A percentile compares a stretch with the other conserved stretches of the same genome.
These are phyloP conservation scores for Chionis minor DNA, from an alignment of 2,113 vertebrate genomes.

Conservation along the genomic window DNA sequence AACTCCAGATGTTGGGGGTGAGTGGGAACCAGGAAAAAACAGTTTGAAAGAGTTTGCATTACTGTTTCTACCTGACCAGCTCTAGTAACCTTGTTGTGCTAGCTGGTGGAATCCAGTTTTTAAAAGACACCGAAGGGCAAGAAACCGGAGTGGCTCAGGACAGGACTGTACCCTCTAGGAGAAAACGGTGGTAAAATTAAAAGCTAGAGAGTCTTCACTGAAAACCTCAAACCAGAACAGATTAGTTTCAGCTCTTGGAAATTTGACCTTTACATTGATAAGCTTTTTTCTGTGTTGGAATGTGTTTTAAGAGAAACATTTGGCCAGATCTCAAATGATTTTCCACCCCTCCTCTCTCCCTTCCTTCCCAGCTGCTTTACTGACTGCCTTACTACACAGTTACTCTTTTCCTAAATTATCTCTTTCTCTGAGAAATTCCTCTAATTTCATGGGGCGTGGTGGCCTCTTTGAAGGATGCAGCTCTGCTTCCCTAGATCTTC, in stretches of 20 bases:
- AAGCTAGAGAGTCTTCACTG: not conserved
- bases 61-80: not conserved
- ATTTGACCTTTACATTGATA: not conserved
- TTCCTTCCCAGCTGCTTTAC: not conserved
- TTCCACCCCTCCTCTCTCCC: not conserved
- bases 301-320: not conserved
- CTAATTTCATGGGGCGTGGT: not conserved
- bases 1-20: not conserved
- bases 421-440: not conserved
- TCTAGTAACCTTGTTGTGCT: not conserved
- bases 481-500: not conserved
- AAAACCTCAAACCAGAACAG: not conserved
- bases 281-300: not conserved
- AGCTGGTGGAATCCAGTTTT: not conserved
- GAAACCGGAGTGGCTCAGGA: not conserved
- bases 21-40: not conserved
- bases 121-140: not conserved
- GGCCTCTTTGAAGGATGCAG: not conserved
- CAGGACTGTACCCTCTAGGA: not conserved
- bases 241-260: not conserved
- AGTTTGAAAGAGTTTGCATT: not conserved
- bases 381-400: not conserved
- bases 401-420: not conserved
- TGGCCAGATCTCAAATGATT: not conserved
- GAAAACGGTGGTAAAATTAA: not conserved